Evolutionary conservation across 2,888 invertebrate species (phyloP).

Genomic region (Volucella bombylans): DNA sequence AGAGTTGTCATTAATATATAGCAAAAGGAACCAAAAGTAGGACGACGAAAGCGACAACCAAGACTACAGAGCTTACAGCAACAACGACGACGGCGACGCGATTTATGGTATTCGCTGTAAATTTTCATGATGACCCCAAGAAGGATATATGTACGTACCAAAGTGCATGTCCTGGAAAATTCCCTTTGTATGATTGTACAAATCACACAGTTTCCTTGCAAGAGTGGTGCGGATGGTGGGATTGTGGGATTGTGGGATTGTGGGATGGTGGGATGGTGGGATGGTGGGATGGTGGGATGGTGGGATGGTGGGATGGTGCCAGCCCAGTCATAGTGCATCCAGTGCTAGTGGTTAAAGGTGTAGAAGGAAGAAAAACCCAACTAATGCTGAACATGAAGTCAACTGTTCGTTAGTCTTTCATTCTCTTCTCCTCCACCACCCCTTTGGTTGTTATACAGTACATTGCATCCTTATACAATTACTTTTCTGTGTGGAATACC

Average conservation of each 20-base stretch:
- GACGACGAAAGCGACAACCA: conserved; percentile 6
- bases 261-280: background rate
- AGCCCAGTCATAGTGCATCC: no score
- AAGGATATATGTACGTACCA: conserved; percentile 24
- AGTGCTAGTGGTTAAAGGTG: background rate
- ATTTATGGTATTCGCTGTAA: conserved; percentile 67
- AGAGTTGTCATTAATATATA: conserved; percentile 24
- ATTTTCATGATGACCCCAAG: conserved; percentile 71
- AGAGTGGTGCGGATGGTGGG: background rate
- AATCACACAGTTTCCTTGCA: conserved; percentile 65
- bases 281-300: background rate
- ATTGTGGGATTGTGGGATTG: no score
- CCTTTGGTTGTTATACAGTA: background rate
- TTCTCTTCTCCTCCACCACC: background rate
- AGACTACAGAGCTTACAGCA: background rate
- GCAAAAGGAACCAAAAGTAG: conserved; percentile 9
- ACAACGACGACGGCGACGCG: conserved; percentile 45
- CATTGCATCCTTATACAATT: conserved; percentile 58
- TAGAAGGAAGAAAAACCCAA: conserved; percentile 36
- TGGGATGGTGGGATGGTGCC: background rate
- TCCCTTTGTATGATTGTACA: conserved; percentile 68
- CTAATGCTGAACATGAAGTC: conserved; percentile 63
- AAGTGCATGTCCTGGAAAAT: conserved; percentile 61
- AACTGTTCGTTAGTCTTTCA: conserved; percentile 42
- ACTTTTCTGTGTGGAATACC: conserved; percentile 57